Base-by-base conservation (phyloP, 2,797 vertebrate genomes). In the Chromis chromis region DNA sequence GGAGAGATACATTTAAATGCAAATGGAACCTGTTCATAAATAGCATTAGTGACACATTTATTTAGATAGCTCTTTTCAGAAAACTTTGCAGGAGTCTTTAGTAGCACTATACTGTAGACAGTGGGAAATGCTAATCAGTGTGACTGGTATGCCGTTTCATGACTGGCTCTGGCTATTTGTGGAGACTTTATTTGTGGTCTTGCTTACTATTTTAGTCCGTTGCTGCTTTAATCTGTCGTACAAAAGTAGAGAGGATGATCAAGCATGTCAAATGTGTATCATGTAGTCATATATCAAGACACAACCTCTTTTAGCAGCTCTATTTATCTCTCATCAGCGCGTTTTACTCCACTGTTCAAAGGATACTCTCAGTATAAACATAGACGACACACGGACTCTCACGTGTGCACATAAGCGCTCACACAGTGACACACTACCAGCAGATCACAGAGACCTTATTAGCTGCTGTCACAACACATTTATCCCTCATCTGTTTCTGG, bases 381-480 rank as follows among this genome's bases (percentile, higher is more conserved):
- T 13, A 65, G 55, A 76, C 22, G 22, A 72, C 28, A 63, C 59
- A 56, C 54, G 60, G 60, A 55, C 63, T 57, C 39, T 53, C 80
- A 69, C 6, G 4, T 44, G 72, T 55, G 36, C 33, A 62, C 76
- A 42, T 52, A 52, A 11, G 44, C 62, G 24, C 72, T 36, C 70
- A 44, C 72, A 58, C 64, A 50, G 16, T 40, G 40, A 72, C 76
- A 75, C 86, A 90, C 88, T 70, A 75, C 44, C 82, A 88, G 82
- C 84, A 68, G 80, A 87, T 86, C 89, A 88, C 83, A 85, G 81
- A 74, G 90, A 93, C 87, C 86, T 91, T 93, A 94, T 96, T 95
- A 95, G 92, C 81, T 81, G 82, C 93, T 94, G 94, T 95, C 94
- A 93, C 89, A 93, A 90, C 89, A 88, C 92, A 95, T 96, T 95